These are phyloP conservation scores for Parnassius orleans DNA, from an alignment of 2,888 invertebrate genomes.

Conservation along the genomic window DNA sequence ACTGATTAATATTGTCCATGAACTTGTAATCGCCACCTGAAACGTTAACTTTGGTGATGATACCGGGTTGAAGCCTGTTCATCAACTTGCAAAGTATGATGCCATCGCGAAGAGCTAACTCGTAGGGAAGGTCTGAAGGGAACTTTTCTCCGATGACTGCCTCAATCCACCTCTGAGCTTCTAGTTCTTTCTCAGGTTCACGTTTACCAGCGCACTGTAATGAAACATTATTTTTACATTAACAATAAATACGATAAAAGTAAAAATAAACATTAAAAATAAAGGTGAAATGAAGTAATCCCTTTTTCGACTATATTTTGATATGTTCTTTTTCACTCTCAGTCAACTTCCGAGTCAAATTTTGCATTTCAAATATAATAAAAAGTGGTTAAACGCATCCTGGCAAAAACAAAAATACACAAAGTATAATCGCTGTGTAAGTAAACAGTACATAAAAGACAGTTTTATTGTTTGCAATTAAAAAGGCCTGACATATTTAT, in stretches of 20 bases:
- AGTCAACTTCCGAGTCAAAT: too few species aligned
- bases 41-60: slow-evolving; percentile 90
- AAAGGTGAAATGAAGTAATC: too few species aligned
- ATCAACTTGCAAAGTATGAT: slow-evolving; percentile 93
- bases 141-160: slow-evolving; percentile 89
- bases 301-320: too few species aligned
- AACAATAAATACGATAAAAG: neutral
- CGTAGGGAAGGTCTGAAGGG: slow-evolving; percentile 86
- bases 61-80: slow-evolving; percentile 92
- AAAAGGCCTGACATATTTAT: slow-evolving; percentile 14
- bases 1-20: slow-evolving; percentile 98
- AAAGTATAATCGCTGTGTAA: slow-evolving; percentile 5
- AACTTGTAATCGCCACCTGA: slow-evolving; percentile 95
- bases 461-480: slow-evolving; percentile 22
- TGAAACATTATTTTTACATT: slow-evolving; percentile 20
- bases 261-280: neutral
- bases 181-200: slow-evolving; percentile 88
- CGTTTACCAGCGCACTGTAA: slow-evolving; percentile 90
- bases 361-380: too few species aligned
- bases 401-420: neutral
- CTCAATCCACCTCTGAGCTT: slow-evolving; percentile 94
- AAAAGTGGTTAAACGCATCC: too few species aligned
- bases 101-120: slow-evolving; percentile 90
- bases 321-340: too few species aligned
- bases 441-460: slow-evolving; percentile 10